Evolutionary conservation across 2,888 invertebrate species (phyloP), one percentile per base, ranked within the genome.

Genomic region (Pherbina coryleti): DNA sequence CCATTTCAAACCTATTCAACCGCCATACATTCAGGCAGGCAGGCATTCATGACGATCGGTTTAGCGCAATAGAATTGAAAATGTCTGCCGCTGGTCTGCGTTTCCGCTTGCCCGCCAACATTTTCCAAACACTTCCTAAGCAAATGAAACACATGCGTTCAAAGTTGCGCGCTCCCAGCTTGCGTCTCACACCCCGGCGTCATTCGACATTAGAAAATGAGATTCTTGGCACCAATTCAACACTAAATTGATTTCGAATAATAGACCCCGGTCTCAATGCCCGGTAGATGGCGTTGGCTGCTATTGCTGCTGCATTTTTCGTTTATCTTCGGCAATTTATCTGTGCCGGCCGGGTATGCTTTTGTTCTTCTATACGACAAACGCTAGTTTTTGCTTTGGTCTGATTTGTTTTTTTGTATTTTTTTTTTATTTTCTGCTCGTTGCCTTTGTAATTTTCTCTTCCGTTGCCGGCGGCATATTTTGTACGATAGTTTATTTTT

Each of bases 211-310:
- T 85, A 83, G 84, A 86, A 87, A 86, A 87, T 87, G 83, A 85
- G 85, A 87, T 86, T 87, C 84, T 88, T 88, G 88, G 88, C 87
- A 87, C 85, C 85, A 86, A 85, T 88, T 88, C 88, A 88, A 88
- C 85, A 85, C 85, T 85, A 86, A 88, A 88, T 88, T 88, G 87
- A 88, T 87, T 88, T 88, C 84, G 84, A 85, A 86, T 86, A 88
- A 88, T 84, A 84, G 85, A 80, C 70, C 78, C 28, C 75, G 74
- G 62, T 51, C 55, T 53, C 60, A 25, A 78, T 71, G 49, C n/a
- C 73, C 25, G 44, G 44, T 62, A 60, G 73, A 73, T 60, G 64
- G 55, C 75, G 71, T 44, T 66, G 57, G 67, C 44, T 8, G 25
- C 66, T 34, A 25, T 49, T 53, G 73, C 66, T 62, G 72, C 71